Conservation (phyloP, 2,888 invertebrate genomes). For the Yponomeuta evonymella region DNA sequence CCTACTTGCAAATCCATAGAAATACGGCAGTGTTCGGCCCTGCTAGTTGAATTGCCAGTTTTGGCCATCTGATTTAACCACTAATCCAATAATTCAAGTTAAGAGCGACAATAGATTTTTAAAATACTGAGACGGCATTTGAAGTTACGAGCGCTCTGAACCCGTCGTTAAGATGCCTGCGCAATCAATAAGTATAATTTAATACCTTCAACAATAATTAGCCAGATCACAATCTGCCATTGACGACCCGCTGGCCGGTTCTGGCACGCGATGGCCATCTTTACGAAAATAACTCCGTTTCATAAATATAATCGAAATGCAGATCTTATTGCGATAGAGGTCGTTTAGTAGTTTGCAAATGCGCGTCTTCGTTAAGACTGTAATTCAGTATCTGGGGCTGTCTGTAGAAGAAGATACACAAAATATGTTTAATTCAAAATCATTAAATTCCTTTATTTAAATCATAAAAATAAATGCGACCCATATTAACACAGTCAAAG, state of each 20-base stretch:
- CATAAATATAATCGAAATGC: background rate
- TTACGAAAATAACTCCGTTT: background rate
- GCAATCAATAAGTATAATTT: background rate
- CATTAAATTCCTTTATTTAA: no score
- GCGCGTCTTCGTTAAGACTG: no score
- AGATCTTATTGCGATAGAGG: no score
- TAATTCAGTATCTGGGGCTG: no score
- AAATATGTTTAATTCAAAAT: no score
- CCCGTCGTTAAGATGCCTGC: constrained; percentile 6
- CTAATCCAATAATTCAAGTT: constrained; percentile 14
- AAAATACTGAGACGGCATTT: constrained; percentile 17
- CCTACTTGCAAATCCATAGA: no score
- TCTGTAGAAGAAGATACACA: no score
- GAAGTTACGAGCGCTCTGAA: constrained; percentile 8
- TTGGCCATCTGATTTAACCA: constrained; percentile 15
- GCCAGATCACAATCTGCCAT: constrained; percentile 7
- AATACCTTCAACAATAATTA: constrained; percentile 6
- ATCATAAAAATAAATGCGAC: no score
- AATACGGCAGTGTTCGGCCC: no score
- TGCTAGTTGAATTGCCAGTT: background rate
- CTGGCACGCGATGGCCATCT: background rate
- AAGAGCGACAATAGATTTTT: constrained; percentile 16
- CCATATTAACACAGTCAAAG: no score
- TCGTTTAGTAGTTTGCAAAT: no score
- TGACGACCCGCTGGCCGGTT: constrained; percentile 6